Evolutionary conservation across 2,888 invertebrate species (phyloP).

Genomic region (Synergus itoensis): DNA sequence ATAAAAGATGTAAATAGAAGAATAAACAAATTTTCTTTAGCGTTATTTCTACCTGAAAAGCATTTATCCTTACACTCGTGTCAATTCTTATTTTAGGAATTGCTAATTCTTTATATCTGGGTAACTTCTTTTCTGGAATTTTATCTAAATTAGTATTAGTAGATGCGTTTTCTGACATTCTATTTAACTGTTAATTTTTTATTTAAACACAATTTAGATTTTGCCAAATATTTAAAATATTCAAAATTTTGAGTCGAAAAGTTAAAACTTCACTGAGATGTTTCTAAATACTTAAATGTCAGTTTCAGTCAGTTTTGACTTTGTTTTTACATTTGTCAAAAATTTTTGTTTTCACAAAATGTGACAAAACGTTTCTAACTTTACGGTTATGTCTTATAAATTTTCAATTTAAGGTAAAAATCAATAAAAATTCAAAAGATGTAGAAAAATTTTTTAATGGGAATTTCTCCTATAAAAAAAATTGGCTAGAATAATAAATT

Average conservation of each 20-base stretch:
- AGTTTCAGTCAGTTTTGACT: background rate
- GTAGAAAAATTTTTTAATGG: background rate
- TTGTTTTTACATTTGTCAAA: background rate
- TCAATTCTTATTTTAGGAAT: constrained; percentile 11
- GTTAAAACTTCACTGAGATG: background rate
- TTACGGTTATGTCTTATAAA: background rate
- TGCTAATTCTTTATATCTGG: constrained; percentile 20
- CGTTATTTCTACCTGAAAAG: constrained; percentile 3
- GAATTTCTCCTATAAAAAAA: background rate
- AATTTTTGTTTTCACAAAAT: background rate
- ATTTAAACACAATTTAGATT: constrained; percentile 21
- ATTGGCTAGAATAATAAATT: background rate
- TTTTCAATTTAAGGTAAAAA: background rate
- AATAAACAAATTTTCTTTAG: background rate
- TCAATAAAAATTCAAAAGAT: background rate
- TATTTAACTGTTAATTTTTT: constrained; percentile 3
- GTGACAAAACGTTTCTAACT: too few species aligned
- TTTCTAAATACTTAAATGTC: background rate
- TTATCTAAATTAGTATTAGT: background rate
- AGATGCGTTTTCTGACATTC: constrained; percentile 1
- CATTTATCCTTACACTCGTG: constrained; percentile 13
- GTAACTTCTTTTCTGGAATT: background rate
- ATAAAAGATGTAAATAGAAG: background rate
- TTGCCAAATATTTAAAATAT: background rate
- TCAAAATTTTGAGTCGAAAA: constrained; percentile 14